phyloP scores from a whole-genome alignment of 2,113 vertebrate genomes.

The Anoplopoma fimbria region DNA sequence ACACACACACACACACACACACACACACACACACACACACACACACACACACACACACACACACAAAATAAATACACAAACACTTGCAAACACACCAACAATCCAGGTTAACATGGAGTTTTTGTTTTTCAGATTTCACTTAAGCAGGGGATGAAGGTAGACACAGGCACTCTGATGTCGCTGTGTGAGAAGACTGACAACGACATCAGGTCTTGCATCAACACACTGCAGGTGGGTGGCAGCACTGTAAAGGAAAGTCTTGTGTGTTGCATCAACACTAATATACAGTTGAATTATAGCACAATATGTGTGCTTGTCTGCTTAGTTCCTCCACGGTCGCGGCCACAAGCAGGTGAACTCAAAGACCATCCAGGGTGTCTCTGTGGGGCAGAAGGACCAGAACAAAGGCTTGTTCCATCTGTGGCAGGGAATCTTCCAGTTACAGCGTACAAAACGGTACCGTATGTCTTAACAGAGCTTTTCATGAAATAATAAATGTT shows the following conservation, averaged over 20 bases:
- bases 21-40: background rate
- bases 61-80: background rate
- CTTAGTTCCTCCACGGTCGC: constrained; percentile 91
- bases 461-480: accelerated
- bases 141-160: constrained; percentile 87
- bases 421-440: constrained; percentile 97
- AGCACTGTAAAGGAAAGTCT: background rate
- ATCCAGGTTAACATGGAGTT: background rate
- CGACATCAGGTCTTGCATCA: constrained; percentile 95
- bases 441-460: constrained; percentile 90
- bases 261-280: background rate
- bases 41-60: background rate
- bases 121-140: constrained; percentile 83
- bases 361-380: constrained; percentile 85
- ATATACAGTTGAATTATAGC: background rate
- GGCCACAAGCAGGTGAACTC: constrained; percentile 88
- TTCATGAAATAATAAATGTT: background rate
- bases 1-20: background rate
- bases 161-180: constrained; percentile 84
- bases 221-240: constrained; percentile 92
- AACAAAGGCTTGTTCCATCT: constrained; percentile 94
- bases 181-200: constrained; percentile 95
- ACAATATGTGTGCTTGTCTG: background rate
- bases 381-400: constrained; percentile 93
- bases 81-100: background rate